Evolutionary conservation across 2,797 vertebrate species (phyloP), one percentile per base, ranked within the genome.

Genomic region (Brachymystax lenok): DNA sequence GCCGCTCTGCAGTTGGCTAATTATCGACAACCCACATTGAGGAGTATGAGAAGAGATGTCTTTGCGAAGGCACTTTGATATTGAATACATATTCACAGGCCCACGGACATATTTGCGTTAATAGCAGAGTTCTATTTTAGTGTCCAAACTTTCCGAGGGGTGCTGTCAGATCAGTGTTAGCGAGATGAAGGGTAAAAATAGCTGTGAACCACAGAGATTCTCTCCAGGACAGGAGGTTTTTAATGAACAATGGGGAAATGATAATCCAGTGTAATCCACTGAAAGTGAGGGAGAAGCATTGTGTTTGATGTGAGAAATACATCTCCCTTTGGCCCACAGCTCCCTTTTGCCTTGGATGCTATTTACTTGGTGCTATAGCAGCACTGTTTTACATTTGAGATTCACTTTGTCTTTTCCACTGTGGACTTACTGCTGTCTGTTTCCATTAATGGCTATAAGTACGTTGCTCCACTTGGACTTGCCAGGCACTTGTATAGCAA

Each of bases 211-310:
- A 21, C 59, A 12, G 59, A 24, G 77, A 78, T 87, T 91, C 88
- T 93, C 87, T 90, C 85, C 79, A 89, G 89, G 87, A 92, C 86
- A 88, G 88, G 88, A 87, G 90, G 83, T 89, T 92, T 92, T 93
- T 93, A 92, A 93, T 93, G 91, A 94, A 92, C 87, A 93, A 92
- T 90, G 88, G 87, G 89, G 87, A 87, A 87, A 86, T 92, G 90
- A 91, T 94, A 93, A 94, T 94, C 91, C 91, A 90, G 83, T 77
- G 82, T 93, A 93, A 93, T 94, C 91, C 90, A 82, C 74, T 82
- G 83, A 88, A 92, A 88, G 86, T 90, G 85, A 87, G 84, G 87
- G 89, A 91, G 88, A 91, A 87, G 80, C 85, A 88, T 90, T 82
- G 84, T 91, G 91, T 94, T 92, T 92, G 89, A 93, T 91, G 89